Percentiles rank a stretch among this genome's conserved stretches.
Evolutionary conservation across 2,888 invertebrate species (phyloP).

Genomic region (Diarsia rubi): DNA sequence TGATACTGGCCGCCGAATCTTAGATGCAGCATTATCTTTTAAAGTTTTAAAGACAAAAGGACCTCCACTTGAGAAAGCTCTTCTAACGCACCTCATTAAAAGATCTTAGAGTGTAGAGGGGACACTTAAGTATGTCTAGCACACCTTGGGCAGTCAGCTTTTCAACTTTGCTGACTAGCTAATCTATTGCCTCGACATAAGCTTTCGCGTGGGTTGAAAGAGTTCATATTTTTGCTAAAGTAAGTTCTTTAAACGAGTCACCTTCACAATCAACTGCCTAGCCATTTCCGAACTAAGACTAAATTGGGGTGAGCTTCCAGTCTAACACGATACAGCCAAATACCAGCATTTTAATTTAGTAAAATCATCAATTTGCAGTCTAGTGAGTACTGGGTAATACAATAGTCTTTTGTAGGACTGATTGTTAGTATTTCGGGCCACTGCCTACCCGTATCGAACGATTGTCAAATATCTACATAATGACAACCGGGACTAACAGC

Average conservation of each 20-base stretch:
- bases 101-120: not conserved
- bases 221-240: not conserved
- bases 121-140: constrained; percentile 4
- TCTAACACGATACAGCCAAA: no score
- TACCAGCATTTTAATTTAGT: no score
- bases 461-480: no score
- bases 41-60: not conserved
- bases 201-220: not conserved
- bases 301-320: no score
- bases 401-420: no score
- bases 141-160: not conserved
- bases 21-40: not conserved
- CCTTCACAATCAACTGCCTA: not conserved
- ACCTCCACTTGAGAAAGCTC: not conserved
- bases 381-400: no score
- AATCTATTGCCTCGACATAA: not conserved
- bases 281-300: no score
- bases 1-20: not conserved
- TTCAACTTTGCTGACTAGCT: not conserved
- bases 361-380: no score
- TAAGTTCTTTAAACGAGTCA: not conserved
- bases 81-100: not conserved
- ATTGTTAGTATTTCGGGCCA: no score
- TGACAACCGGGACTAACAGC: no score
- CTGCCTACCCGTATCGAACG: no score